These are phyloP conservation scores for Hypomecis punctinalis DNA, from an alignment of 2,888 invertebrate genomes.

Conservation along the genomic window DNA sequence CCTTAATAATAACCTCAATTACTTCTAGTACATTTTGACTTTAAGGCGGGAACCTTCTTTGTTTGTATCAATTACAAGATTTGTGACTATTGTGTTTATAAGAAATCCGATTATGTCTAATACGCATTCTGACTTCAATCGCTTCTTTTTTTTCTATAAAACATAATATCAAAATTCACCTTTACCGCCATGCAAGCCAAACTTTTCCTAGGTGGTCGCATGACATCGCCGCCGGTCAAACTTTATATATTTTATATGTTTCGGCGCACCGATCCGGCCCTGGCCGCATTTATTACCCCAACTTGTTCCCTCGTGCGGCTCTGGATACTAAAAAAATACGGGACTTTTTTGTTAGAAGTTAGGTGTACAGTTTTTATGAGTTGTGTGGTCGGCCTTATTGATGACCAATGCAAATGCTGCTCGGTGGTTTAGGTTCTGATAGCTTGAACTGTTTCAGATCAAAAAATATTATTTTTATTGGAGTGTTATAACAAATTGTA, in stretches of 20 bases:
- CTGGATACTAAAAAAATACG: constrained; percentile 46
- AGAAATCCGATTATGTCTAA: too few relatives aligned
- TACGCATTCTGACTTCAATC: too few relatives aligned
- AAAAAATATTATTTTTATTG: not conserved
- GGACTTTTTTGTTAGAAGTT: constrained; percentile 41
- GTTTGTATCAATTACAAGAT: too few relatives aligned
- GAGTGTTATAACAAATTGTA: too few relatives aligned
- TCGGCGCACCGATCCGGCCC: constrained; percentile 61
- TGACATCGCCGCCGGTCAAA: constrained; percentile 71
- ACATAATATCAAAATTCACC: constrained; percentile 8
- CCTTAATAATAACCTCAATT: too few relatives aligned
- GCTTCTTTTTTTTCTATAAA: too few relatives aligned
- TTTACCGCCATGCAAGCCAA: constrained; percentile 59
- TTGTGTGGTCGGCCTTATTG: constrained; percentile 21
- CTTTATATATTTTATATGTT: constrained; percentile 82
- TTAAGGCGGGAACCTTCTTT: too few relatives aligned
- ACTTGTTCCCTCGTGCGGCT: constrained; percentile 50
- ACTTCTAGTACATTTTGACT: too few relatives aligned
- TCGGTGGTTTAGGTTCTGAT: not conserved
- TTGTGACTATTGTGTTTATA: too few relatives aligned
- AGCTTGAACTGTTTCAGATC: not conserved
- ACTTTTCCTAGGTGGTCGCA: constrained; percentile 65
- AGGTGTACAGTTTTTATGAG: constrained; percentile 34
- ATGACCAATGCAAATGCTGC: constrained; percentile 11
- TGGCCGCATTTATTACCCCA: constrained; percentile 72